A percentile compares a stretch with the other conserved stretches of the same genome.
Evolutionary conservation across 1,140 invertebrate species (phyloP).

Genomic region (Amphibalanus amphitrite): DNA sequence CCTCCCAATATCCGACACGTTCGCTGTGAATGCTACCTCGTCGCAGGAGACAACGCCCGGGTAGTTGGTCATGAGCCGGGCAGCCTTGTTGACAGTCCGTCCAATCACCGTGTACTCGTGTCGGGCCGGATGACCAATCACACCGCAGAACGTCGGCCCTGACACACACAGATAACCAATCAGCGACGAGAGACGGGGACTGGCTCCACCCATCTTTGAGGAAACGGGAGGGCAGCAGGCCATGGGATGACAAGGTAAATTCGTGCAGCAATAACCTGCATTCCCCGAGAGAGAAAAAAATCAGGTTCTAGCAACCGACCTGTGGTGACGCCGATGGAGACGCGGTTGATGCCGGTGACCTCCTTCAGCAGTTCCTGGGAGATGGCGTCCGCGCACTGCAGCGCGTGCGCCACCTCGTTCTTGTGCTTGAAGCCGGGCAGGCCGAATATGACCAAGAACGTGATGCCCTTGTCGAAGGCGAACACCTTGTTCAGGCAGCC

Average conservation of each 20-base stretch:
- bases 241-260: too few relatives aligned
- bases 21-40: too few relatives aligned
- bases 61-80: conserved; percentile 51
- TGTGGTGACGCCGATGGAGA: conserved; percentile 46
- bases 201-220: too few relatives aligned
- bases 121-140: conserved; percentile 49
- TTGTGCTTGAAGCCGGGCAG: conserved; percentile 46
- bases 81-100: conserved; percentile 52
- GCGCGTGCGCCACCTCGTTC: conserved; percentile 41
- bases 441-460: conserved; percentile 50
- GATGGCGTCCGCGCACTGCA: conserved; percentile 38
- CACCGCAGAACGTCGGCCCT: conserved; percentile 50
- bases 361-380: conserved; percentile 28
- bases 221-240: too few relatives aligned
- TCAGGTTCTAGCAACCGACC: too few relatives aligned
- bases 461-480: conserved; percentile 52
- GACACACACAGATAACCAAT: neutral
- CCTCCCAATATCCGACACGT: too few relatives aligned
- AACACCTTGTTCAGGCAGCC: conserved; percentile 50
- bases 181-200: too few relatives aligned
- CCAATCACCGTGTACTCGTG: conserved; percentile 61
- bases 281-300: too few relatives aligned
- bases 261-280: too few relatives aligned
- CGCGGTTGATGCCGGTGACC: conserved; percentile 33
- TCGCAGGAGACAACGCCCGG: conserved; percentile 46